phyloP scores from a whole-genome alignment of 1,140 invertebrate species.

The Ceratosolen solmsi region DNA sequence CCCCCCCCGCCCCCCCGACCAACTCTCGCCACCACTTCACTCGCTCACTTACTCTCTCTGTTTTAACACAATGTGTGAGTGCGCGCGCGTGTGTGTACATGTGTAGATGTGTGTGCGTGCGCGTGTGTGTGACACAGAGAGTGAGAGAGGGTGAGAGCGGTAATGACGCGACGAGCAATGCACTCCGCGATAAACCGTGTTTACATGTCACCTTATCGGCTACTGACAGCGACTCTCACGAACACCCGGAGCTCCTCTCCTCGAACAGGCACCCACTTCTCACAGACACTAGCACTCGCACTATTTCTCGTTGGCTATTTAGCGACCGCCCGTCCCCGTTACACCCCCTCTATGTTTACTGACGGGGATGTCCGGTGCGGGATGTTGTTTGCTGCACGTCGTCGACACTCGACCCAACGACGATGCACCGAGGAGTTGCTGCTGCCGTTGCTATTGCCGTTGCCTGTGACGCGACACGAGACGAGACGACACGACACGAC shows the following conservation, averaged over 20 bases:
- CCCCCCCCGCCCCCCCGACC: neutral
- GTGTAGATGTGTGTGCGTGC: too few relatives aligned
- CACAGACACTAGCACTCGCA: neutral
- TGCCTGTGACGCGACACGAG: neutral
- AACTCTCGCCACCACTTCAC: too few relatives aligned
- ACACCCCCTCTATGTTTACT: neutral
- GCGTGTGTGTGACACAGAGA: neutral
- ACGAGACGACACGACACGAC: neutral
- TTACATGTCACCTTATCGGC: slow-evolving; percentile 8
- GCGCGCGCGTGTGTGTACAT: too few relatives aligned
- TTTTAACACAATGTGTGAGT: too few relatives aligned
- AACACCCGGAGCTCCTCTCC: neutral
- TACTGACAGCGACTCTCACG: neutral
- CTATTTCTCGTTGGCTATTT: neutral
- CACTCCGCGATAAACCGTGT: neutral
- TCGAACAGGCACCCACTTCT: neutral
- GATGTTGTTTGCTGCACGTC: neutral
- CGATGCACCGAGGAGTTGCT: neutral
- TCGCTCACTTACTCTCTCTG: too few relatives aligned
- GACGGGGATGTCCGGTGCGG: neutral
- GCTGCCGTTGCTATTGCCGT: neutral
- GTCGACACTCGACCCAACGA: slow-evolving; percentile 18
- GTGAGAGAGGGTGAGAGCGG: neutral
- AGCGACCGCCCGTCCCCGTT: neutral
- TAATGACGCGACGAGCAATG: neutral